Base-by-base conservation (phyloP, 1,140 invertebrate genomes). In the Drosophila lini region DNA sequence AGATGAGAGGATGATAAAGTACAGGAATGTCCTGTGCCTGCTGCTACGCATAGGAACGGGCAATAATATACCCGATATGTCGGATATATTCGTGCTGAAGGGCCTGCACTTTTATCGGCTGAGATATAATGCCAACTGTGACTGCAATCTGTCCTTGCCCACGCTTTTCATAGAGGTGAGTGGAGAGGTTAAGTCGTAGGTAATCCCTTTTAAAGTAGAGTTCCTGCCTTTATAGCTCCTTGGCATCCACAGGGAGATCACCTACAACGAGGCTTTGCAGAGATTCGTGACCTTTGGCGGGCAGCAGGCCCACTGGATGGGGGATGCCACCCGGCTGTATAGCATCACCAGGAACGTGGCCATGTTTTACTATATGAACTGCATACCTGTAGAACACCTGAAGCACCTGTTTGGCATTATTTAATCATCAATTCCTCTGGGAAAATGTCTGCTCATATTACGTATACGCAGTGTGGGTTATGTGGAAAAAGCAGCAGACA, bases 81-180 rank as follows among this genome's bases (percentile, higher is more conserved):
- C 78, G 4, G 79, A 81, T 36, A 74, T 81, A 32, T 81, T 81
- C 19, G 74, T 81, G 0, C 47, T 81, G 4, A 81, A 81, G 41
- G 80, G 80, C 3, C 34, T 81, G 36, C 80, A 81, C 32, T 81
- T 81, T 19, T 81, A 74, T 52, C 62, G 80, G 3, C 36, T 81
- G 40, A 44, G 80, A 64, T 81, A 81, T 25, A 81, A 70, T 57
- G 61, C 75, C 53, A 57, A 8, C 55, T 81, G 80, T n/a, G 80
- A 81, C 5, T 81, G 80, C 44, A 63, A 61, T 25, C 40, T 78
- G 2, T 81, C 80, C 9, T 42, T 81, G 62, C 31, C 74, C 32
- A 81, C 78, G 13, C 74, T 81, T 3, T 81, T 81, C 2, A 57
- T 81, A 19, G 80, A 81, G 78, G 80, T 81, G n/a, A 64, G 50